These are phyloP conservation scores for Platalea minor DNA, from an alignment of 2,797 vertebrate genomes.

Conservation along the genomic window DNA sequence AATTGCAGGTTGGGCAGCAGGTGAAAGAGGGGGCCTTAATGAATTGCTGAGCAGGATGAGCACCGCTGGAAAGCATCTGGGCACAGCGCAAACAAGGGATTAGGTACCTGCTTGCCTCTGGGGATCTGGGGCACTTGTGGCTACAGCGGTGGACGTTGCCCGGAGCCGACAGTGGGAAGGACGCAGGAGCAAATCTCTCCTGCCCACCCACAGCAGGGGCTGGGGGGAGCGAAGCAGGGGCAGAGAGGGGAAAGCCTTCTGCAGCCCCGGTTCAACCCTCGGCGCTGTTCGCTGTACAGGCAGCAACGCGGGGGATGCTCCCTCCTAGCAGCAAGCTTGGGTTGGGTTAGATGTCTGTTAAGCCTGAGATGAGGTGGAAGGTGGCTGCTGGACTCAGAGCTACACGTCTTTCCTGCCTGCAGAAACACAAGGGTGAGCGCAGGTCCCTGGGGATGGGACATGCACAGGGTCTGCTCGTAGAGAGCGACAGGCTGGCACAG, in stretches of 20 bases:
- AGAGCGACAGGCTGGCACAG: neutral
- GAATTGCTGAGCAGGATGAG: neutral
- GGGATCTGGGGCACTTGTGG: neutral
- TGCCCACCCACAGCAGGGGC: neutral
- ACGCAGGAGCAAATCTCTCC: neutral
- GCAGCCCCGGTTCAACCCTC: neutral
- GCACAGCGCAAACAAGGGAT: rapidly evolving
- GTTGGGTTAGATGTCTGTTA: neutral
- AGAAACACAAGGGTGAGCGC: neutral
- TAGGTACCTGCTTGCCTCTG: neutral
- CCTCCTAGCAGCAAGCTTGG: neutral
- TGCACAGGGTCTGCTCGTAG: rapidly evolving
- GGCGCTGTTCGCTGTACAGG: rapidly evolving
- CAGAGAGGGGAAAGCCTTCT: neutral
- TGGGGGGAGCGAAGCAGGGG: rapidly evolving
- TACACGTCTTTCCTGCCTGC: rapidly evolving
- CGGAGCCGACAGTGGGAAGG: neutral
- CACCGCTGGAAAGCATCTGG: neutral
- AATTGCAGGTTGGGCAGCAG: neutral
- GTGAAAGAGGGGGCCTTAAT: neutral
- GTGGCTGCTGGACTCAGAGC: neutral
- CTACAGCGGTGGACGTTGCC: rapidly evolving
- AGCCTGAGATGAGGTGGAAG: rapidly evolving
- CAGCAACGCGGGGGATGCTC: rapidly evolving
- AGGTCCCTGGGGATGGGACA: neutral